Evolutionary conservation across 2,888 invertebrate genomes (phyloP), one percentile per base, ranked within the genome.

Genomic region (Copidosoma aretas): DNA sequence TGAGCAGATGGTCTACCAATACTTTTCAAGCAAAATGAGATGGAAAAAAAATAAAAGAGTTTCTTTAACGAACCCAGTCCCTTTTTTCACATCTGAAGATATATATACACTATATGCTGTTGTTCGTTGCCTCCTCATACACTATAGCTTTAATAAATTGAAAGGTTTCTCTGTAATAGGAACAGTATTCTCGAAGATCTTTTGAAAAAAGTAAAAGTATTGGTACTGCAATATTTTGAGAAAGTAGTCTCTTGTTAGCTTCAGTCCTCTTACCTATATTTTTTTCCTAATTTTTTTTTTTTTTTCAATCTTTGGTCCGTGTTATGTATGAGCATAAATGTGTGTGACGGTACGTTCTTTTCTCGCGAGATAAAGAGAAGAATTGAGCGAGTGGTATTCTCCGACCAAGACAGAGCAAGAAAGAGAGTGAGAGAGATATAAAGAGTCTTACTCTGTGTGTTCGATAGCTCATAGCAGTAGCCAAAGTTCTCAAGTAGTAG

Each of bases 381-480:
- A 64, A 60, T 58, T 64, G 61, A 57, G 61, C 65, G 63, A 68
- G 59, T 64, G 68, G 63, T 67, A 61, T 69, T 71, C 67, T 67
- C 63, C 21, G 21, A 70, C 62, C 56, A 65, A 67, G 62, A 71
- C 64, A 46, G 43, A 46, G 43, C 14, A 12, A 46, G 43, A 17
- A 12, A 46, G 43, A 46, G 43, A 46, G 3, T 14, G 41, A 41
- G 14, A 8, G 41, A 41, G 41, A 10, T 8, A 41, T 8, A 8
- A 46, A 14, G 43, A 70, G 62, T 73, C 53, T 71, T 67, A 64
- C 66, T 73, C 60, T 70, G 70, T 68, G 73, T 72, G 71, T 68
- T 73, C 70, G 60, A 77, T 78, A 78, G 78, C 73, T 73, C 74
- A 73, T 77, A 78, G 75, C 73, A 72, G 74, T 77, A 78, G 77